Percentiles rank a stretch among this genome's conserved stretches.
Evolutionary conservation across 2,797 vertebrate species (phyloP).

Genomic region (Girardinus metallicus): DNA sequence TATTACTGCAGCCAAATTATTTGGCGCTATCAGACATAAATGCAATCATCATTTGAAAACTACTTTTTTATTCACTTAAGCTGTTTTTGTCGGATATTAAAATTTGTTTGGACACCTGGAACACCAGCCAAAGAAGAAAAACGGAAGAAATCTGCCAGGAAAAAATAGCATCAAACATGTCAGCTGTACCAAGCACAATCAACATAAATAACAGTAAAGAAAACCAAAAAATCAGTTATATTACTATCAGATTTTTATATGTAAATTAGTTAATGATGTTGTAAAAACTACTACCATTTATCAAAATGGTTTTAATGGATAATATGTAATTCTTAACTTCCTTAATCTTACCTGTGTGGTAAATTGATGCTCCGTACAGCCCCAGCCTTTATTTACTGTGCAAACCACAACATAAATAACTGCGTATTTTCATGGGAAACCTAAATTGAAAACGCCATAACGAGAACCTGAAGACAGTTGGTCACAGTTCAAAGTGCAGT

Average conservation of each 20-base stretch:
- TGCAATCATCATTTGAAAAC: not conserved
- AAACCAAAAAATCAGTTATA: not conserved
- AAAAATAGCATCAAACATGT: not conserved
- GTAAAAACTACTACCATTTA: not conserved
- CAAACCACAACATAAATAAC: constrained; percentile 19
- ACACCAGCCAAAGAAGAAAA: not conserved
- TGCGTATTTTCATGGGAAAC: constrained; percentile 24
- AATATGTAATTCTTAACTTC: not conserved
- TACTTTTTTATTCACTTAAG: not conserved
- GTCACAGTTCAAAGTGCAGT: constrained; percentile 32
- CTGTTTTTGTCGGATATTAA: not conserved
- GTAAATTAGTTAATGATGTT: not conserved
- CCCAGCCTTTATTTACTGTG: constrained; percentile 4
- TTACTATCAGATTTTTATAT: not conserved
- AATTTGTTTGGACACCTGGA: not conserved
- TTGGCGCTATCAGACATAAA: not conserved
- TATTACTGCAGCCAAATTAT: not conserved
- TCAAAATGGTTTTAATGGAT: not conserved
- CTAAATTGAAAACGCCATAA: constrained; percentile 33
- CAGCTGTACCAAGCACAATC: not conserved
- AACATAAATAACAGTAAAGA: not conserved
- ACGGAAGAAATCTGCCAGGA: not conserved
- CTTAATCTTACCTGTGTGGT: not conserved
- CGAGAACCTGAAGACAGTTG: constrained; percentile 15
- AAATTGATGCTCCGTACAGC: not conserved